Conservation (phyloP, 2,113 vertebrate genomes). For the Antennarius striatus region DNA sequence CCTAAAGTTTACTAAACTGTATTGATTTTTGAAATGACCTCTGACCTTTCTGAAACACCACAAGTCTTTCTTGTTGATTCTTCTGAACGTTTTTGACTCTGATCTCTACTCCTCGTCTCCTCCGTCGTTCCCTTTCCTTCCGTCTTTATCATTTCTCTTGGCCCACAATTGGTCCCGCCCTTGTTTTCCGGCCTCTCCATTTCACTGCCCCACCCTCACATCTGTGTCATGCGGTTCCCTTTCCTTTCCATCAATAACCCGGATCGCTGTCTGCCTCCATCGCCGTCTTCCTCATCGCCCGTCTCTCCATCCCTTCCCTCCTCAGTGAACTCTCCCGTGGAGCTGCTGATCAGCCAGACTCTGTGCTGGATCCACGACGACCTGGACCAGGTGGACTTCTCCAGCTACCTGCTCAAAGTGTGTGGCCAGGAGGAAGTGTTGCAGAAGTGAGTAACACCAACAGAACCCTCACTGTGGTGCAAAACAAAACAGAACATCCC, state of each 20-base stretch:
- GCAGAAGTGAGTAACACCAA: constrained; percentile 88
- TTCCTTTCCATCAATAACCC: constrained; percentile 1
- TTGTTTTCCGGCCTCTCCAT: neutral
- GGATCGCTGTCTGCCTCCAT: neutral
- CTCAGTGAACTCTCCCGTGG: constrained; percentile 94
- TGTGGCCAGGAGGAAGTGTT: constrained; percentile 95
- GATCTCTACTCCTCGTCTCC: neutral
- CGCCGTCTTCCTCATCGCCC: neutral
- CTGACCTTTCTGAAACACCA: too few species aligned
- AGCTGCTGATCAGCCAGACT: constrained; percentile 96
- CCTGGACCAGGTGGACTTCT: constrained; percentile 93
- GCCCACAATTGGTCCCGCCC: neutral
- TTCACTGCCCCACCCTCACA: neutral
- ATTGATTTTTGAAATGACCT: too few species aligned
- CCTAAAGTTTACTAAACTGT: too few species aligned
- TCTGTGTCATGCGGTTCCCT: neutral
- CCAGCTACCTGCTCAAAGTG: constrained; percentile 95
- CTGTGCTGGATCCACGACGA: constrained; percentile 98
- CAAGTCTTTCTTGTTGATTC: too few species aligned
- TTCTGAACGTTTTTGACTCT: neutral
- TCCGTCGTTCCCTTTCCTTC: neutral
- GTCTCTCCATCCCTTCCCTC: neutral
- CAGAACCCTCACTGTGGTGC: neutral
- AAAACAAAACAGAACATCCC: neutral
- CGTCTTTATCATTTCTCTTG: neutral